Evolutionary conservation across 1,140 invertebrate species (phyloP), one percentile per base, ranked within the genome.

Genomic region (Caerostris extrusa): DNA sequence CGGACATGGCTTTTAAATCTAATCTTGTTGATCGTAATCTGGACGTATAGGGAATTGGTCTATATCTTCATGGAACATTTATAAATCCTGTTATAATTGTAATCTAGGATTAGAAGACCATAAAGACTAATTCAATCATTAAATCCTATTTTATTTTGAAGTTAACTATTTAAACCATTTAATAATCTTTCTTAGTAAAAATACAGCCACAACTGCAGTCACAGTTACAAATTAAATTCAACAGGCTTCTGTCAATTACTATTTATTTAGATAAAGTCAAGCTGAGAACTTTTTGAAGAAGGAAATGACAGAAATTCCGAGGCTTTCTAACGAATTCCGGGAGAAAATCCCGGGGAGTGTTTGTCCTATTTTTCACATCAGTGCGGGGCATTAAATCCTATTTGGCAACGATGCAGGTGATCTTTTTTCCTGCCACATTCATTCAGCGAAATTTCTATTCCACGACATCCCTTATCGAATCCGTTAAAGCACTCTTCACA

Each of bases 391-490:
- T 57, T 83, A 83, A 83, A 83, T 83, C 82, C 82, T 83, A 58
- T 83, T 83, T 83, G 82, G 82, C 82, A 83, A 12, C 55, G 19
- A 56, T 56, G 82, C 57, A 83, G 82, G 82, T 83, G 19, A 83
- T 57, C 82, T 83, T 83, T 83, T 83, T 83, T 58, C 12, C 82
- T 58, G 82, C 82, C 82, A 83, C 82, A 19, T 83, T 83, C 82
- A 58, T 58, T 83, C 53, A 56, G 4, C 14, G 10, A 83, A 83
- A 83, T 83, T 83, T 58, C 82, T 55, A 83, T 83, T 82, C 77
- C n/a, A 82, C 50, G 77, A 82, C 77, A n/a, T 82, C 17, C n/a
- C 82, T 83, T 83, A 83, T 83, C 82, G 82, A 83, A 83, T 83
- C 82, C 82, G 82, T 83, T 83, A 83, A 83, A 83, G 55, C 7